Base-by-base conservation (phyloP, 1,140 invertebrate species). In the Andrena cerasifolii region DNA sequence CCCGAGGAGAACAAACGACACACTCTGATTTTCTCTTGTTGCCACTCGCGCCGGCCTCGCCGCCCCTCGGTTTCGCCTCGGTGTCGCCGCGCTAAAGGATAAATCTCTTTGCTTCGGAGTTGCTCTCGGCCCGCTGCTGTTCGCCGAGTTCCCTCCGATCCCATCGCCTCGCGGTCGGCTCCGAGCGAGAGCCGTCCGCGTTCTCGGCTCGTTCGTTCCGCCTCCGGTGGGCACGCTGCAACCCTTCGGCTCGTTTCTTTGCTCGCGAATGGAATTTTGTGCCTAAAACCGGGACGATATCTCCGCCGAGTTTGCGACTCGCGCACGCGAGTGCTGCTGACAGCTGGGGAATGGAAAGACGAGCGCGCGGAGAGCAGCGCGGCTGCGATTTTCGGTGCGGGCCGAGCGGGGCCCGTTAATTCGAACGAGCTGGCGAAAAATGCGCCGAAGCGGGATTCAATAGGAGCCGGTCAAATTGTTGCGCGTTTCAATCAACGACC, bases 401-500 rank as follows among this genome's bases (percentile, higher is more conserved):
- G 33, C 1, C 16, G 18, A 3, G 31, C 16, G 56, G 28, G 12
- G 12, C 16, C 18, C 5, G 18, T 5, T 16, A 8, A 18, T 18
- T 21, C 28, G 56, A 24, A 54, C 21, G 28, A 24, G 33, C 28
- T 10, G 45, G 58, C 21, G 31, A 66, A 58, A 58, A 58, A 58
- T 31, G 26, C 8, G 10, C 8, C 4, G 10, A 2, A 4, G 54
- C 26, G 54, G 28, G 31, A 56, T 14, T 40, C 18, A 31, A 54
- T 31, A 31, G 24, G 12, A 14, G n/a, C 54, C 63, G 61, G 24
- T 21, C 49, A 63, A 84, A 78, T 78, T 33, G 66, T 56, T 36
- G 26, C 49, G 59, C 53, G 71, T 85, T 80, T 65, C 79, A 85
- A 85, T 84, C 79, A 81, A 56, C 82, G 53, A 81, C 14, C 74